Percentiles rank a stretch among this genome's conserved stretches.
Evolutionary conservation across 2,113 vertebrate genomes (phyloP).

Genomic region (Arizona elegans): DNA sequence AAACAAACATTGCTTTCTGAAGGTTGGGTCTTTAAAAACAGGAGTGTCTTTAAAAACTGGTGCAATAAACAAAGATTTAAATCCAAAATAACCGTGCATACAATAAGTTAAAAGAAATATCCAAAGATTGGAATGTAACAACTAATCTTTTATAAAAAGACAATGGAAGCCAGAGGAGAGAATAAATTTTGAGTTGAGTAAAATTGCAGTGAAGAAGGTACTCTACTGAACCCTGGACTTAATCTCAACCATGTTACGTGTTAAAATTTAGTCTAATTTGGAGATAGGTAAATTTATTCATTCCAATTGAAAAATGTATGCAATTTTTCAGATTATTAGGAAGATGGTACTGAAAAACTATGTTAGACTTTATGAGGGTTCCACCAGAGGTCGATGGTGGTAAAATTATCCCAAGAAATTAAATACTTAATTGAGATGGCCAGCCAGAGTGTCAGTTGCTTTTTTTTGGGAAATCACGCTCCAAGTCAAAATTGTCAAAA

Average conservation of each 20-base stretch:
- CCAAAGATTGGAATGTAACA: not conserved
- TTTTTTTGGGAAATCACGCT: not conserved
- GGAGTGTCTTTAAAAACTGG: not conserved
- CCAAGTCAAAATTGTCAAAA: not conserved
- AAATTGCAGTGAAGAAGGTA: not conserved
- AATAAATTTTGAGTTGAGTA: not conserved
- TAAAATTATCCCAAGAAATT: not conserved
- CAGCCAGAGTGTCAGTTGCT: not conserved
- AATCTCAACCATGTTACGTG: not conserved
- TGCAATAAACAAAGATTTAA: not conserved
- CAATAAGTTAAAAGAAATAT: not conserved
- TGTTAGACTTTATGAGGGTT: not conserved
- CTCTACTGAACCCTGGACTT: not conserved
- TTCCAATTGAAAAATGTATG: not conserved
- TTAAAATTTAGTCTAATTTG: not conserved
- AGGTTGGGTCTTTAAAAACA: not conserved
- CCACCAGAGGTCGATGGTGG: not conserved
- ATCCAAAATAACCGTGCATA: not conserved
- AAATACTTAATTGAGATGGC: not conserved
- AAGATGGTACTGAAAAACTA: not conserved
- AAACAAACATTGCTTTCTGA: not conserved
- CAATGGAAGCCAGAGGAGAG: not conserved
- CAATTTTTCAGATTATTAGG: not conserved
- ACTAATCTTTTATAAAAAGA: not conserved
- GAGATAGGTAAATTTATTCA: not conserved